phyloP scores from a whole-genome alignment of 1,140 invertebrate species.

The Calycopis cecrops region DNA sequence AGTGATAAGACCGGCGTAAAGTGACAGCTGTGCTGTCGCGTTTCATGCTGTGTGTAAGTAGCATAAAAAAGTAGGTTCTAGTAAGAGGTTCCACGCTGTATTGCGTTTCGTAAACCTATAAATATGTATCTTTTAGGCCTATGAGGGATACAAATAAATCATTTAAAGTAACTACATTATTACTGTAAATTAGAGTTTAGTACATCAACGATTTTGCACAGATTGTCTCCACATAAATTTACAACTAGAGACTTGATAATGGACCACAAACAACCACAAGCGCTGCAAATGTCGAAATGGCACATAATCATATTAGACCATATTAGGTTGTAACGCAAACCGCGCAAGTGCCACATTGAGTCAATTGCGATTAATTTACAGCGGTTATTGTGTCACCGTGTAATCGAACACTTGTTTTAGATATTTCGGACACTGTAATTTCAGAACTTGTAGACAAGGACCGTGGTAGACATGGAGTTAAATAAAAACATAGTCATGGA shows the following conservation, averaged over 20 bases:
- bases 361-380: conserved; percentile 26
- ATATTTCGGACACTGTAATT: no score
- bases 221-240: not conserved
- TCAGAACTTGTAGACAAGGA: not conserved
- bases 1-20: no score
- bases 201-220: no score
- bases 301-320: not conserved
- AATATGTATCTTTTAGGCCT: no score
- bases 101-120: no score
- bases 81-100: no score
- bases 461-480: not conserved
- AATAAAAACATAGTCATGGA: not conserved
- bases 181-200: not conserved
- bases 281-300: not conserved
- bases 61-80: no score
- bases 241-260: not conserved
- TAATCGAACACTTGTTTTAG: not conserved
- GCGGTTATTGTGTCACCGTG: not conserved
- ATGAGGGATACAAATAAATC: no score
- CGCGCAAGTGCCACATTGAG: conserved; percentile 22
- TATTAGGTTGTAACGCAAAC: conserved; percentile 6
- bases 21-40: no score
- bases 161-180: no score
- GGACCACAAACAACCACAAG: not conserved
- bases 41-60: no score